Evolutionary conservation across 2,888 invertebrate species (phyloP).

Genomic region (Oasisia sp.): DNA sequence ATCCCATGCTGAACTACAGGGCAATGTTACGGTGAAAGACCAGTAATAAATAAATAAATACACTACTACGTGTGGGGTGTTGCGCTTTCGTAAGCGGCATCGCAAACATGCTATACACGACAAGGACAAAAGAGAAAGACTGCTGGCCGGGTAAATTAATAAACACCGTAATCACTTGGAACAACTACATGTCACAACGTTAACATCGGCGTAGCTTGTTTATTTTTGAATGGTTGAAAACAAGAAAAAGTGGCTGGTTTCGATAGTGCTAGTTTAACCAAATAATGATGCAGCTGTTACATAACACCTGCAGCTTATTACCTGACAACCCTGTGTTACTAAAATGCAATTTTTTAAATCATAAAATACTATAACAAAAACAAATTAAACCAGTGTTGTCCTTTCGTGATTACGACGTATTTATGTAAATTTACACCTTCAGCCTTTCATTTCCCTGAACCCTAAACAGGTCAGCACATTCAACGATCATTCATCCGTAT

Average conservation of each 20-base stretch:
- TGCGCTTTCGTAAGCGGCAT: not conserved
- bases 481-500: not conserved
- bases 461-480: not conserved
- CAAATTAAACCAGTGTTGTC: not conserved
- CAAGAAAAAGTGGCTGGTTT: not conserved
- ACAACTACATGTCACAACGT: not conserved
- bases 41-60: constrained; percentile 17
- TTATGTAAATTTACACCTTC: not conserved
- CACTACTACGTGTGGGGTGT: not conserved
- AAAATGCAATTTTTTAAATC: not conserved
- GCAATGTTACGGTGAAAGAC: not conserved
- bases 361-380: not conserved
- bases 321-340: not conserved
- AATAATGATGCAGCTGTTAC: not conserved
- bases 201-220: not conserved
- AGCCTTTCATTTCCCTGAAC: constrained; percentile 3
- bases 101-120: not conserved
- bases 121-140: not conserved
- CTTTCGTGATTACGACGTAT: not conserved
- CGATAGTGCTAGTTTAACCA: not conserved
- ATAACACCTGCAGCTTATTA: too few species aligned
- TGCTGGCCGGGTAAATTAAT: not conserved
- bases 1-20: not conserved
- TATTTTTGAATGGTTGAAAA: not conserved
- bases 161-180: not conserved